phyloP scores from a whole-genome alignment of 2,888 invertebrate species.

The Serripes groenlandicus region DNA sequence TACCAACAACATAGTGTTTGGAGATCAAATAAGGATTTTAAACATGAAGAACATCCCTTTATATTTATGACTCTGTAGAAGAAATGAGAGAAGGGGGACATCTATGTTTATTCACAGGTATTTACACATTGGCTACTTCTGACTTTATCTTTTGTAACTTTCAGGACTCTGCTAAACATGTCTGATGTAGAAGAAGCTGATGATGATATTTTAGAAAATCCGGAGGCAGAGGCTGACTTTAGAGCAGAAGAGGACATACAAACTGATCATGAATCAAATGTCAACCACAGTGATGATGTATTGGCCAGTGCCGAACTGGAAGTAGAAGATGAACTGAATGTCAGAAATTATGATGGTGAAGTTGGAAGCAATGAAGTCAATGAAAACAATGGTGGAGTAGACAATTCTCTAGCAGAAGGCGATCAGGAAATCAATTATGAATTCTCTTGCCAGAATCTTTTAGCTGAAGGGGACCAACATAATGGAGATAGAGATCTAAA shows the following conservation, averaged over 20 bases:
- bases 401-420: slow-evolving; percentile 7
- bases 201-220: slow-evolving; percentile 67
- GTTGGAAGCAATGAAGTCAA: slow-evolving; percentile 5
- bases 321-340: slow-evolving; percentile 1
- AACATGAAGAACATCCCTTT: too few species aligned
- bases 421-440: background rate
- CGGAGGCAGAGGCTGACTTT: slow-evolving; percentile 69
- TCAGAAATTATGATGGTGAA: background rate
- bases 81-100: too few species aligned
- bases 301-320: background rate
- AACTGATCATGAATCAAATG: slow-evolving; percentile 27
- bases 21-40: too few species aligned
- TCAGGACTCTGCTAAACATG: slow-evolving; percentile 49
- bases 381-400: slow-evolving; percentile 10
- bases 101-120: too few species aligned
- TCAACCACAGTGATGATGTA: slow-evolving; percentile 15
- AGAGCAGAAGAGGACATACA: slow-evolving; percentile 34
- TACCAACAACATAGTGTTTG: too few species aligned
- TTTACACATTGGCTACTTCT: too few species aligned
- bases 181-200: slow-evolving; percentile 64
- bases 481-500: background rate
- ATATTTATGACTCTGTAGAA: too few species aligned
- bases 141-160: too few species aligned
- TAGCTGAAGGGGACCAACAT: background rate
- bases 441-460: too few species aligned